A percentile compares a stretch with the other conserved stretches of the same genome.
Evolutionary conservation across 2,113 vertebrate genomes (phyloP).

Genomic region (Ceuthmochares aereus): DNA sequence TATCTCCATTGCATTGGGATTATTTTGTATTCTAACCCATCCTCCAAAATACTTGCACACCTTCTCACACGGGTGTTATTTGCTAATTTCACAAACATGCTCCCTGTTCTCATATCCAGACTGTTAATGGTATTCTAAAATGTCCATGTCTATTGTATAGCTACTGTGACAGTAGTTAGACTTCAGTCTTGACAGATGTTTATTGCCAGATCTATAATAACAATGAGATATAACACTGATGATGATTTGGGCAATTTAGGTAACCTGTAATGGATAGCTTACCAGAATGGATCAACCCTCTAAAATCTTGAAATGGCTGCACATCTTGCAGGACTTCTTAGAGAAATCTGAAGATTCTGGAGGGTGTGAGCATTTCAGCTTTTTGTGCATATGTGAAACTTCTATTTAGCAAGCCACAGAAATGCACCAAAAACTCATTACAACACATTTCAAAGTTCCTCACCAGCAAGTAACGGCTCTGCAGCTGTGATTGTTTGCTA

Average conservation of each 20-base stretch:
- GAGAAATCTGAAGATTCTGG: not conserved
- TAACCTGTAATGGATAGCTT: not conserved
- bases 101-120: not conserved
- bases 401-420: not conserved
- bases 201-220: not conserved
- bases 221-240: not conserved
- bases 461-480: constrained; percentile 2
- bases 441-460: not conserved
- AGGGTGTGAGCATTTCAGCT: not conserved
- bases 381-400: not conserved
- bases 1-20: not conserved
- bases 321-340: not conserved
- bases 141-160: not conserved
- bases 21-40: not conserved
- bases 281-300: not conserved
- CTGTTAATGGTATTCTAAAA: not conserved
- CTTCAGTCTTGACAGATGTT: not conserved
- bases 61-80: not conserved
- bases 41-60: not conserved
- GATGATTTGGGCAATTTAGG: not conserved
- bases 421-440: not conserved
- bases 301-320: not conserved
- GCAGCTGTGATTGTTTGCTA: not conserved
- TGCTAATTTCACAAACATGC: not conserved
- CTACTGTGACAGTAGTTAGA: not conserved